phyloP scores from a whole-genome alignment of 35 echinoderm and acorn worm genomes.

The Antedon bifida region DNA sequence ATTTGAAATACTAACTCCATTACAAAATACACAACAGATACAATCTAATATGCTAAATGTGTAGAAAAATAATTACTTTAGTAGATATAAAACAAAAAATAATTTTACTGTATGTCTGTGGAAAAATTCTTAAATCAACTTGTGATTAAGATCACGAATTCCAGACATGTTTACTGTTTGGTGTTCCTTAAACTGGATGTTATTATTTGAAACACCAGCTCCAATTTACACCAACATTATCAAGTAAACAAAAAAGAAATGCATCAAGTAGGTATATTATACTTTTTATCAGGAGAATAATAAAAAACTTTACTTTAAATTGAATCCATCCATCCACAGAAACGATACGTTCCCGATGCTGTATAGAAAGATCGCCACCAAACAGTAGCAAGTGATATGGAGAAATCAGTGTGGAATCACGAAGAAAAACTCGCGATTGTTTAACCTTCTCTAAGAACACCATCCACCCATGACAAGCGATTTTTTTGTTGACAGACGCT shows the following conservation, averaged over 20 bases:
- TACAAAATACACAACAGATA: no score
- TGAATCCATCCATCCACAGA: conserved; percentile 85
- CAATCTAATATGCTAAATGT: no score
- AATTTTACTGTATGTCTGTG: no score
- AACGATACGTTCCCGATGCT: conserved; percentile 72
- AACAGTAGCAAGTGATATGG: conserved; percentile 73
- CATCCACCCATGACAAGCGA: conserved; percentile 62
- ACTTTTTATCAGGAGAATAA: no score
- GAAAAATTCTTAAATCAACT: background rate
- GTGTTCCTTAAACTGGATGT: background rate
- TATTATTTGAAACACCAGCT: background rate
- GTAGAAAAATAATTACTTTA: no score
- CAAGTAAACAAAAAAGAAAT: background rate
- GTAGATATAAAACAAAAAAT: no score
- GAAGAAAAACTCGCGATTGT: conserved; percentile 50
- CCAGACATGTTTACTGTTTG: background rate
- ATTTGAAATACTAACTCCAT: no score
- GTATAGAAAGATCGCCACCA: conserved; percentile 66
- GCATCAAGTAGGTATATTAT: no score
- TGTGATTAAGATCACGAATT: background rate
- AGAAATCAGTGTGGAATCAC: conserved; percentile 56
- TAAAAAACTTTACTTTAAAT: conserved; percentile 49
- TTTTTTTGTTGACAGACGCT: conserved; percentile 55
- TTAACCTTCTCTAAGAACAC: conserved; percentile 84
- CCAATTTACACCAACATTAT: background rate